Conservation (phyloP, 1,140 invertebrate species). For the Amyelois transitella region DNA sequence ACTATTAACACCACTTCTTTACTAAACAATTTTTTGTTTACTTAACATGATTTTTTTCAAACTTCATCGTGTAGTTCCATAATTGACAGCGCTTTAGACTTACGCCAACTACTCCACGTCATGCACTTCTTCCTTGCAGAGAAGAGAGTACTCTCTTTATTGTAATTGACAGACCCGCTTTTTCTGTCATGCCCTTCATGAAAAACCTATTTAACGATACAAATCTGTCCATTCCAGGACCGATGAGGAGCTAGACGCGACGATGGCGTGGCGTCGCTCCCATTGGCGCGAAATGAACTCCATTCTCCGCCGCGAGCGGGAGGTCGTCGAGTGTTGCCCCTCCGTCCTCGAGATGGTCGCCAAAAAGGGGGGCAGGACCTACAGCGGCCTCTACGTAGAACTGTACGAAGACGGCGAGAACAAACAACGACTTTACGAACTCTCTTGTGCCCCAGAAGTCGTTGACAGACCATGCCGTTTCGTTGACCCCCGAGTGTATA, state of each 20-base stretch:
- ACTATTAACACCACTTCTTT: too few relatives aligned
- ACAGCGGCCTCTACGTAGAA: slow-evolving; percentile 81
- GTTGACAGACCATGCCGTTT: slow-evolving; percentile 84
- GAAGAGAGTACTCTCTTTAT: too few relatives aligned
- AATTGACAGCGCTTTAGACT: too few relatives aligned
- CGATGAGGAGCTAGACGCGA: slow-evolving; percentile 57
- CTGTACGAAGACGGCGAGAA: slow-evolving; percentile 83
- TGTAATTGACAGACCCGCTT: too few relatives aligned
- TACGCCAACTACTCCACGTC: too few relatives aligned
- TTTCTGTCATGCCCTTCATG: too few relatives aligned
- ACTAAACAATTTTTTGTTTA: too few relatives aligned
- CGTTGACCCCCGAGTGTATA: slow-evolving; percentile 80
- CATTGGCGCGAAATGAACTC: slow-evolving; percentile 78
- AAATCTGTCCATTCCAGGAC: slow-evolving; percentile 33
- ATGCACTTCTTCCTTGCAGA: too few relatives aligned
- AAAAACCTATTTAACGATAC: background rate
- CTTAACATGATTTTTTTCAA: too few relatives aligned
- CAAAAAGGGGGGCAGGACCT: slow-evolving; percentile 84
- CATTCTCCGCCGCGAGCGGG: slow-evolving; percentile 75
- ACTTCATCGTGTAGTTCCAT: too few relatives aligned
- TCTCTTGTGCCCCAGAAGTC: slow-evolving; percentile 83
- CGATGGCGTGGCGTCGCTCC: slow-evolving; percentile 55
- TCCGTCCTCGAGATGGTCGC: slow-evolving; percentile 84
- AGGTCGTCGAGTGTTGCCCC: slow-evolving; percentile 86
- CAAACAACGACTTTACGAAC: slow-evolving; percentile 83